phyloP scores from a whole-genome alignment of 2,113 vertebrate species.

The Mastomys natalensis region DNA sequence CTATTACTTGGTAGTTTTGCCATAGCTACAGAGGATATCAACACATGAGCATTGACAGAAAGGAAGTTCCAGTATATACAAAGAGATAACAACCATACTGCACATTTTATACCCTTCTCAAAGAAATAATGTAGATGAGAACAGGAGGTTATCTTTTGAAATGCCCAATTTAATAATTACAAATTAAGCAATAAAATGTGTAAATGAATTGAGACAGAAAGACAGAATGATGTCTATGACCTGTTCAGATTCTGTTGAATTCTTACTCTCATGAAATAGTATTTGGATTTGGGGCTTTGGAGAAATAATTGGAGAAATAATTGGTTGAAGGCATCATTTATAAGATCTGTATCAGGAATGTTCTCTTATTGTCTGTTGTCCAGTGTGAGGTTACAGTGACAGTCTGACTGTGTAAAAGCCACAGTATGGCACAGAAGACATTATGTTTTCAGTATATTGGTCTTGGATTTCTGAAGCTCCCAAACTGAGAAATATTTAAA shows the following conservation, averaged over 20 bases:
- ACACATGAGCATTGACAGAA: not conserved
- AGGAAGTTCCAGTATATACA: not conserved
- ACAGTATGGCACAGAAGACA: not conserved
- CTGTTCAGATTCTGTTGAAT: not conserved
- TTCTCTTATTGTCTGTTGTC: not conserved
- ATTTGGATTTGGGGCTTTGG: not conserved
- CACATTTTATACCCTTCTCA: not conserved
- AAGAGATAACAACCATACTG: not conserved
- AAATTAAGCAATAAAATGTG: not conserved
- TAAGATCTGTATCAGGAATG: not conserved
- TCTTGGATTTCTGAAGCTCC: not conserved
- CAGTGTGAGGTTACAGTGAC: not conserved
- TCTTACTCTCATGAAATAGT: not conserved
- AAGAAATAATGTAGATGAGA: not conserved
- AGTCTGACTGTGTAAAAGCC: not conserved
- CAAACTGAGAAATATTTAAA: conserved; percentile 1
- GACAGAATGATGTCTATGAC: not conserved
- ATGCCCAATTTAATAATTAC: not conserved
- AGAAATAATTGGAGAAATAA: not conserved
- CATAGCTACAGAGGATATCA: not conserved
- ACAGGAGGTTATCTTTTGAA: not conserved
- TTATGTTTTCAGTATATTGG: not conserved
- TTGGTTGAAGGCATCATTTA: not conserved
- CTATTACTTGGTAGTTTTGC: not conserved
- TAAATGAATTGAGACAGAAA: not conserved